Base-by-base conservation (phyloP, 1,140 invertebrate species). In the Nasonia vitripennis region DNA sequence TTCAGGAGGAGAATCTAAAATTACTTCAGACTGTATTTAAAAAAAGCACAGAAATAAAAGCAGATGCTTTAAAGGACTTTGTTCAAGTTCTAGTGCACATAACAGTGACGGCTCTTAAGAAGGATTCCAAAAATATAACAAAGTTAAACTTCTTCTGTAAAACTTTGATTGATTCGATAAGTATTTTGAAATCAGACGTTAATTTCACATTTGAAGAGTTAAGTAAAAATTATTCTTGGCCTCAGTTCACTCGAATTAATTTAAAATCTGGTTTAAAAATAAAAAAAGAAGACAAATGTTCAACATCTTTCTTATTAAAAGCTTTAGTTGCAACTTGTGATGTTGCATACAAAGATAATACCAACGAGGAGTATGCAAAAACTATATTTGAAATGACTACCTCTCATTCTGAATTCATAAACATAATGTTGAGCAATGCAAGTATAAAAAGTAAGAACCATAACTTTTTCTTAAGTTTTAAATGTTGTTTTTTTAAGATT, bases 371-470 rank as follows among this genome's bases (percentile, higher is more conserved):
- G 11, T 94, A 95, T 86, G 92, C 94, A 0, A 93, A 93, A 23
- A 93, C 93, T 17, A 89, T 96, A 45, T 95, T 96, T 86, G 96
- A 96, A 87, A 96, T 96, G 96, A 94, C 95, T n/a, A 94, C 95
- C 17, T 95, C 95, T 0, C 96, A 97, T 93, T 96, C 96, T 0
- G 95, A 96, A 88, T 96, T 96, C 90, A 91, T 96, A 51, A 95
- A 96, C 87, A 93, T 95, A 0, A 94, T 96, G 93, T 87, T 96
- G 5, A 94, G 93, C 78, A 88, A 89, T 37, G 85, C 88, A 87
- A 91, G 45, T 89, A 93, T 87, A 86, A 94, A 91, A 91, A 93
- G 89, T 93, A 94, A 71, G 93, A 94, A 95, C 89, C 93, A 81
- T 14, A 41, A 51, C 3, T 78, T 37, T 62, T 45, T 78, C 27